Evolutionary conservation across 2,113 vertebrate genomes (phyloP).

Genomic region (Neomonachus schauinslandi): DNA sequence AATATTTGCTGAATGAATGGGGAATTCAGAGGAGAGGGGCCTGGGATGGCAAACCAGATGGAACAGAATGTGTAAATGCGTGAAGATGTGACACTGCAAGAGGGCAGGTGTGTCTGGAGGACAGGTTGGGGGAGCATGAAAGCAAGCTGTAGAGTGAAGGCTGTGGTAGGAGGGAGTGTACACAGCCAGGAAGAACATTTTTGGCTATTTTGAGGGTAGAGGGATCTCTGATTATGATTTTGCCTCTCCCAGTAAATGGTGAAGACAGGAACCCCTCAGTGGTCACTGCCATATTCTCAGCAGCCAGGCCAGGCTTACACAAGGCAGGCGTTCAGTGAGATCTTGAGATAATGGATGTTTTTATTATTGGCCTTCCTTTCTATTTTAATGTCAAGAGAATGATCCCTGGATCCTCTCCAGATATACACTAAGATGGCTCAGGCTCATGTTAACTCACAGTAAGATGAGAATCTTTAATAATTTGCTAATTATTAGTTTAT

Average conservation of each 20-base stretch:
- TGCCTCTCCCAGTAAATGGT: not conserved
- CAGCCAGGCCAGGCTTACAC: not conserved
- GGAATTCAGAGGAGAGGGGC: not conserved
- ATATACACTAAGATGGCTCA: not conserved
- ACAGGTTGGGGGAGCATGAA: not conserved
- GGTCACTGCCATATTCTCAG: not conserved
- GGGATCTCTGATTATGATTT: not conserved
- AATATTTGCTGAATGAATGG: not conserved
- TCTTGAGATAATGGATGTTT: not conserved
- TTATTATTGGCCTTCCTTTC: not conserved
- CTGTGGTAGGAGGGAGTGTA: not conserved
- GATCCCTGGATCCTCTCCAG: not conserved
- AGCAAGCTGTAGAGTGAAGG: not conserved
- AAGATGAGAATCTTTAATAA: not conserved
- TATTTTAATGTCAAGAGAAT: not conserved
- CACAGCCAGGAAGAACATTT: not conserved
- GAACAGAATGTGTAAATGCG: not conserved
- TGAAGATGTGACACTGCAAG: not conserved
- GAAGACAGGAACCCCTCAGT: not conserved
- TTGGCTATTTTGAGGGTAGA: not conserved
- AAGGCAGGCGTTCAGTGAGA: not conserved
- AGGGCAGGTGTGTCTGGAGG: not conserved
- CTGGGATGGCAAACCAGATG: not conserved
- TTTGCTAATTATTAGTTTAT: conserved; percentile 33
- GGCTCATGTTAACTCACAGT: not conserved